Conservation (phyloP, 2,888 invertebrate species). For the Andrena bucephala region DNA sequence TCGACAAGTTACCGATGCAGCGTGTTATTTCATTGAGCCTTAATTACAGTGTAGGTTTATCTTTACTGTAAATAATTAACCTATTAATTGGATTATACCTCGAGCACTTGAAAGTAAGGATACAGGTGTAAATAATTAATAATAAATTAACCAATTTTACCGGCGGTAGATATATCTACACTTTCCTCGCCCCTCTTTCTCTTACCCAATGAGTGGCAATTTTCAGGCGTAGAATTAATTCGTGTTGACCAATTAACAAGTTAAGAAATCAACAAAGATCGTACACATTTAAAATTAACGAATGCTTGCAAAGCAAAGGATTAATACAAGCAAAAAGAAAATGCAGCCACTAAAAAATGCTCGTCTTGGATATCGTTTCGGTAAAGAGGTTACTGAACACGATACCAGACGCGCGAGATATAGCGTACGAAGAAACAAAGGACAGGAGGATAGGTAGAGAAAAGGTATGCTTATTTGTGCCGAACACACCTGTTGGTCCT, state of each 20-base stretch:
- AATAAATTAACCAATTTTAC: too few species aligned
- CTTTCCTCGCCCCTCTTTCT: too few species aligned
- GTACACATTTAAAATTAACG: background rate
- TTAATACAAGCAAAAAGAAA: background rate
- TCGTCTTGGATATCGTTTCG: background rate
- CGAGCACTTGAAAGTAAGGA: too few species aligned
- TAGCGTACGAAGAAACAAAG: background rate
- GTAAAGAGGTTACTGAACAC: background rate
- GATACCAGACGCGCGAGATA: background rate
- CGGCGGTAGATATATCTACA: too few species aligned
- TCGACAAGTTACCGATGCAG: too few species aligned
- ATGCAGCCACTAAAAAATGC: background rate
- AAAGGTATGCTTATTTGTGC: constrained; percentile 42
- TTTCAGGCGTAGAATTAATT: too few species aligned
- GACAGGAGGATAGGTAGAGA: constrained; percentile 9
- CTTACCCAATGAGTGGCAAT: too few species aligned
- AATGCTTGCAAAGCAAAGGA: background rate
- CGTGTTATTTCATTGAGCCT: too few species aligned
- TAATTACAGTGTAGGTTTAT: too few species aligned
- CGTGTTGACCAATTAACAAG: background rate
- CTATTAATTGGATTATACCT: too few species aligned
- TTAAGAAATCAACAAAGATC: background rate
- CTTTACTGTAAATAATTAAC: too few species aligned
- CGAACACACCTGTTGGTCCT: constrained; percentile 79
- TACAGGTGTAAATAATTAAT: too few species aligned